Evolutionary conservation across 2,888 invertebrate species (phyloP).

Genomic region (Brachyptera putata): DNA sequence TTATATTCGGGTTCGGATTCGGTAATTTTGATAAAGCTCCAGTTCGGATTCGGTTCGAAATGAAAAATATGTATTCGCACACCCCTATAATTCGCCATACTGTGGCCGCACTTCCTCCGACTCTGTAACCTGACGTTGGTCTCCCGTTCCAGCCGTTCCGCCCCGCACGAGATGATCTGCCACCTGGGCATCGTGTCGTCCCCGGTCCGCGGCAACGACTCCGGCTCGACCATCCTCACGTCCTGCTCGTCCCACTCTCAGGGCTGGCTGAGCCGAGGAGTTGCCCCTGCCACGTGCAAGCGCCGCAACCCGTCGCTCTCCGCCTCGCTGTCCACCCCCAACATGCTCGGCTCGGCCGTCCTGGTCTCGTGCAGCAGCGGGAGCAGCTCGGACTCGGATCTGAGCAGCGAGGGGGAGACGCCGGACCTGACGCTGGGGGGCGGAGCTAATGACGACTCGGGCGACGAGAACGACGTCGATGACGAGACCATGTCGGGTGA

Average conservation of each 20-base stretch:
- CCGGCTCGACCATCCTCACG: neutral
- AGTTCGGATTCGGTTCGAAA: too few relatives aligned
- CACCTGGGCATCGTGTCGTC: neutral
- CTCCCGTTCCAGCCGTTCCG: too few relatives aligned
- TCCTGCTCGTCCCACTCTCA: constrained; percentile 21
- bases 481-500: constrained; percentile 79
- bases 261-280: neutral
- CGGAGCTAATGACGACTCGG: constrained; percentile 55
- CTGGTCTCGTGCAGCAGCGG: constrained; percentile 45
- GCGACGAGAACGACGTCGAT: constrained; percentile 83
- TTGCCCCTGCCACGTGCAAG: neutral
- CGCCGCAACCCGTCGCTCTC: constrained; percentile 30
- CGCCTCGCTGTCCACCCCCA: constrained; percentile 42
- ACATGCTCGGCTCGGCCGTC: constrained; percentile 43
- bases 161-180: neutral
- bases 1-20: too few relatives aligned
- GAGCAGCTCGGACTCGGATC: constrained; percentile 37
- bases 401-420: constrained; percentile 33
- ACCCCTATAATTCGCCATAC: too few relatives aligned
- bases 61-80: too few relatives aligned
- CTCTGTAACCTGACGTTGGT: too few relatives aligned
- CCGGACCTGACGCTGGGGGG: constrained; percentile 26
- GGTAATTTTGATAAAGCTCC: too few relatives aligned
- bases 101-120: too few relatives aligned
- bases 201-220: constrained; percentile 16